Percentiles rank a stretch among this genome's conserved stretches.
phyloP scores from a whole-genome alignment of 2,113 vertebrate genomes.

The Chunga burmeisteri region DNA sequence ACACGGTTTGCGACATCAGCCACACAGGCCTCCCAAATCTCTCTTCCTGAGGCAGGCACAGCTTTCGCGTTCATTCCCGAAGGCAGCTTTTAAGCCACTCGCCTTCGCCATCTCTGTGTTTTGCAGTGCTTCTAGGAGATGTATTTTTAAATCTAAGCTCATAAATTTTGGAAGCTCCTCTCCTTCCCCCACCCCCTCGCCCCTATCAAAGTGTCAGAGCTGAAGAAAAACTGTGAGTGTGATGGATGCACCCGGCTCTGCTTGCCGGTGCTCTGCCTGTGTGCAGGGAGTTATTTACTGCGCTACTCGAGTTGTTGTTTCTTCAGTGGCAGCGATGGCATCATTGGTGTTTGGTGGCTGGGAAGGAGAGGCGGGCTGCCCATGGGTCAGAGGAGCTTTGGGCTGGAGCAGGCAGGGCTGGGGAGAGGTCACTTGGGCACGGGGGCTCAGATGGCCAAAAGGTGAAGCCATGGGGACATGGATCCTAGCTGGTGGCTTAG shows the following conservation, averaged over 20 bases:
- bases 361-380: background rate
- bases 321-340: background rate
- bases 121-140: background rate
- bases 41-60: background rate
- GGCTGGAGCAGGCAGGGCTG: background rate
- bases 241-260: background rate
- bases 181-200: constrained; percentile 36
- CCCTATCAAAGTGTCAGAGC: constrained; percentile 50
- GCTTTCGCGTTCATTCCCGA: background rate
- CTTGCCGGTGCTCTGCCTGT: background rate
- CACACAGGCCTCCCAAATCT: background rate
- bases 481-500: background rate
- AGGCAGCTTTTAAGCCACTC: background rate
- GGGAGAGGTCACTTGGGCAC: background rate
- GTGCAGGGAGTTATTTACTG: background rate
- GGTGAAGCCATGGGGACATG: background rate
- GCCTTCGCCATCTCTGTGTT: background rate
- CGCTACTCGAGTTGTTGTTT: background rate
- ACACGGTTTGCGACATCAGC: background rate
- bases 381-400: fast-evolving
- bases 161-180: constrained; percentile 63
- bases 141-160: constrained; percentile 60
- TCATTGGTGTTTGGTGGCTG: fast-evolving
- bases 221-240: background rate
- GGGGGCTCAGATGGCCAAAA: background rate